Base-by-base conservation (phyloP, 2,113 vertebrate genomes). In the Lycocorax pyrrhopterus region DNA sequence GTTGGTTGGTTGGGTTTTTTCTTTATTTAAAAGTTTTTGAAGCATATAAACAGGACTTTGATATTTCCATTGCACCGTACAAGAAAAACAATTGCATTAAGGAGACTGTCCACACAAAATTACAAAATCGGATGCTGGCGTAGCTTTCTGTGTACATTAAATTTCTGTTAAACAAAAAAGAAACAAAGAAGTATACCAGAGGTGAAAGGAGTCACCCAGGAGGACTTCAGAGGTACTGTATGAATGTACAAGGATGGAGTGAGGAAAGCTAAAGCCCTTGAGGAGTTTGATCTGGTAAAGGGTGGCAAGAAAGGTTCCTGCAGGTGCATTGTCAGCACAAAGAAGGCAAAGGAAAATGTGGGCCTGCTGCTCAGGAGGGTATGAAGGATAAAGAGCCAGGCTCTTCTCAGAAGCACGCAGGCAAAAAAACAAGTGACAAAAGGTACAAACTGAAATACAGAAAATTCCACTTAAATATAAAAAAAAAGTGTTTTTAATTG, bases 401-500 rank as follows among this genome's bases (percentile, higher is more conserved):
- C 32, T 64, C 39, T 78, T 63, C 80, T 94, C 33, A 89, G 80
- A 91, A 76, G 15, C 26, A 43, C 6, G 8, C 20, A 55, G 23
- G 32, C 37, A 81, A 84, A 89, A 55, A 35, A 35, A 47, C 43
- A 59, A 84, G 21, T 59, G 37, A 22, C 25, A 52, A 59, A 55
- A 20, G 25, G 11, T 85, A 49, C 16, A 37, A 80, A 77, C 13
- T 62, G 72, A 66, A 84, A 86, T 41, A 66, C 17, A 69, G 43
- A 44, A 75, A 72, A 83, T 85, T 84, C 58, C 17, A 29, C 58
- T 79, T 87, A 78, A 55, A n/a, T 0, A 1, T 35, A 37, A 37
- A 0, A 26, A 55, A 74, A 67, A 73, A 20, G 0, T 0, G 0
- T 6, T 84, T 66, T 66, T 63, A 39, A 60, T 37, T 29, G 7